Conservation (phyloP, 2,113 vertebrate species). For the Agelaius tricolor region DNA sequence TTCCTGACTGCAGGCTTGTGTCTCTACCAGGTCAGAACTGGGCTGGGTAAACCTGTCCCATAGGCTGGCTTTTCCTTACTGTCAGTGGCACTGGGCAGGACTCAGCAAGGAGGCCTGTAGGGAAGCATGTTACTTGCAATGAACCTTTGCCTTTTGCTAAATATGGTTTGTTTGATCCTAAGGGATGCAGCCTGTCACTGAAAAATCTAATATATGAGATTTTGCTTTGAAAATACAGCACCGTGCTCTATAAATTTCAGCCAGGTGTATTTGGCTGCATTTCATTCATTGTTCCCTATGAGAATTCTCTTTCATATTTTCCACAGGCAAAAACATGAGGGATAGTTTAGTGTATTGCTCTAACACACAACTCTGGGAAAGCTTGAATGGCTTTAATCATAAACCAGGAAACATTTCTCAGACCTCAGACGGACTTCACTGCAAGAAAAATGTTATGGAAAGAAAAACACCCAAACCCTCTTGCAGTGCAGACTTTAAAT, state of each 20-base stretch:
- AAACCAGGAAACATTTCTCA: not conserved
- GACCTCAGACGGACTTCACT: not conserved
- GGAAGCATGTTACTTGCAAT: not conserved
- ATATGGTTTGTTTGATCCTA: not conserved
- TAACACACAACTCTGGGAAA: not conserved
- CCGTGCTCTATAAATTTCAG: not conserved
- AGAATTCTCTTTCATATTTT: slow-evolving; percentile 29
- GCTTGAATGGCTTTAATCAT: not conserved
- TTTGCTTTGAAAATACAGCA: not conserved
- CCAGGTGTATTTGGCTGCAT: not conserved
- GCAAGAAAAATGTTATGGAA: not conserved
- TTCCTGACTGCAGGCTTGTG: not conserved
- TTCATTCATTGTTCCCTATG: not conserved
- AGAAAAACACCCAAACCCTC: not conserved
- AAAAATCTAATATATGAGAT: slow-evolving; percentile 7
- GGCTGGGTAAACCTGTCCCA: not conserved
- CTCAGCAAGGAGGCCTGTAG: not conserved
- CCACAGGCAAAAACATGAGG: not conserved
- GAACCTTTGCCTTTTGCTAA: not conserved
- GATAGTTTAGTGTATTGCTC: not conserved
- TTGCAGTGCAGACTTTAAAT: not conserved
- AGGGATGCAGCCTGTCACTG: not conserved
- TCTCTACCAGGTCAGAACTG: not conserved
- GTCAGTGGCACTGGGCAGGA: not conserved
- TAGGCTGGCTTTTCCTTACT: not conserved